A percentile compares a stretch with the other conserved stretches of the same genome.
Conservation (phyloP, 1,140 invertebrate genomes). For the Mizuhopecten yessoensis region DNA sequence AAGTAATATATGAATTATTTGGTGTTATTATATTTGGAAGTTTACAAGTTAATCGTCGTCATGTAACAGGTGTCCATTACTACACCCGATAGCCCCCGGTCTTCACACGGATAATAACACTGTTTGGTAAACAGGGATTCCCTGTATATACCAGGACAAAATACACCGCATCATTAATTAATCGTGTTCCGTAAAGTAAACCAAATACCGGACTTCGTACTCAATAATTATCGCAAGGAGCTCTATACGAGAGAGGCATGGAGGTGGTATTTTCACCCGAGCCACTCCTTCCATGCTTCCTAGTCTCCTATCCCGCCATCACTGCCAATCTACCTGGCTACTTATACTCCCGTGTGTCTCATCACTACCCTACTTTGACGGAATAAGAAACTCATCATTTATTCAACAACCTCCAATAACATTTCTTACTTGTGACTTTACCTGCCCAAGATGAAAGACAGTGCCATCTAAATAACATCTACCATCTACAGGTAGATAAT, state of each 20-base stretch:
- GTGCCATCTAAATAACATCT: not conserved
- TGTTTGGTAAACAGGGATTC: not conserved
- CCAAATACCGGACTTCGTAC: not conserved
- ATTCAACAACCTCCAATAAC: not conserved
- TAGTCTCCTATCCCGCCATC: not conserved
- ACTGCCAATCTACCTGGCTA: not conserved
- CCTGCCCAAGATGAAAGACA: not conserved
- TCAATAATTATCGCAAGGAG: too few species aligned
- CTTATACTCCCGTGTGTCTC: not conserved
- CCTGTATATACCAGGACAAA: not conserved
- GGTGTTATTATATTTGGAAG: too few species aligned
- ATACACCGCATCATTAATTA: not conserved
- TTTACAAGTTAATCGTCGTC: too few species aligned
- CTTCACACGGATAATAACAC: not conserved
- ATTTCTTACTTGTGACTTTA: slow-evolving; percentile 6
- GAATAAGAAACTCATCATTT: slow-evolving; percentile 26
- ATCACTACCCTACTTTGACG: not conserved
- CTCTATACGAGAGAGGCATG: not conserved
- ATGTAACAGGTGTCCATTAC: too few species aligned
- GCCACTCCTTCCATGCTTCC: not conserved
- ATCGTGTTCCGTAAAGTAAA: not conserved
- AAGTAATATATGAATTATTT: too few species aligned
- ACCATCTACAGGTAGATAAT: not conserved
- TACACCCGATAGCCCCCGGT: not conserved
- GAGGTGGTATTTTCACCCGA: not conserved